Base-by-base conservation (phyloP, 1,140 invertebrate genomes). In the Drosophila punjabiensis region DNA sequence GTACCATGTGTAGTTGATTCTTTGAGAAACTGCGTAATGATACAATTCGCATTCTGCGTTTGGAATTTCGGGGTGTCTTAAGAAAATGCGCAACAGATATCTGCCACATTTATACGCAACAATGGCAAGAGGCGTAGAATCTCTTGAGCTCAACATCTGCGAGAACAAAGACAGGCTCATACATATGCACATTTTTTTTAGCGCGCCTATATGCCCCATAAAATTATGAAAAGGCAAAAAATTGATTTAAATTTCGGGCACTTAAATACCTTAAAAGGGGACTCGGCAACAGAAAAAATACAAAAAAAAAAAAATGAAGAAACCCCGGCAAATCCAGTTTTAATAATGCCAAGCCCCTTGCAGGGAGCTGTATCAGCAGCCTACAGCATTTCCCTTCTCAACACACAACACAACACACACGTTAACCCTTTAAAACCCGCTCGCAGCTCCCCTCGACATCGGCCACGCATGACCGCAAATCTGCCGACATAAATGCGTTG, bases 401-500 rank as follows among this genome's bases (percentile, higher is more conserved):
- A 60, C 56, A 30, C 41, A 64, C 24, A 64, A 30, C 41, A 30
- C 14, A 53, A 55, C 56, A 30, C 56, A 52, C 61, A 43, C 39
- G 70, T 73, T 74, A 73, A 74, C 70, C 70, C 70, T 74, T 74
- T 52, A 28, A 47, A 73, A 33, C 14, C 30, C 33, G 28, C 18
- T 41, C 33, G 13, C 30, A 39, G 16, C 35, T 28, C 47, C 47
- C 33, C 28, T 16, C 45, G 5, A 24, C 20, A 65, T 20, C 24
- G 71, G 63, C 78, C 82, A 85, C 74, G 81, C 74, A 89, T 89
- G 85, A 85, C 79, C 81, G 81, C 86, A 90, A 84, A 81, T 76
- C 59, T 73, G 67, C 32, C 76, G 55, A 65, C 67, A 79, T 65
- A 73, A 80, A 63, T 80, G 77, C 60, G 76, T 58, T 79, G 58